Evolutionary conservation across 2,797 vertebrate species (phyloP).

Genomic region (Siniperca scherzeri): DNA sequence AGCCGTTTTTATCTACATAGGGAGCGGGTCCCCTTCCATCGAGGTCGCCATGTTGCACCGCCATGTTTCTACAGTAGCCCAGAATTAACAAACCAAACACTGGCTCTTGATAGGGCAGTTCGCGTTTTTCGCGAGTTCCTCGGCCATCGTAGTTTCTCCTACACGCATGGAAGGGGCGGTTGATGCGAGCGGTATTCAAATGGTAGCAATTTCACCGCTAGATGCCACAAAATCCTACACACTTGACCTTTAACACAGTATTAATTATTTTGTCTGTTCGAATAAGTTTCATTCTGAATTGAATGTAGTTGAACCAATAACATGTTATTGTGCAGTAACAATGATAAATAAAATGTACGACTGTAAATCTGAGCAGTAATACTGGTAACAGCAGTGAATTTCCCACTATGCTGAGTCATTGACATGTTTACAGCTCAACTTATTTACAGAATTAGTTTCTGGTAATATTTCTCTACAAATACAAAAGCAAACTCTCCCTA

Average conservation of each 20-base stretch:
- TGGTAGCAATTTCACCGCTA: too few species aligned
- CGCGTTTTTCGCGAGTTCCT: too few species aligned
- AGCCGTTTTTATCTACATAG: too few species aligned
- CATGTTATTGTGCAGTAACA: not conserved
- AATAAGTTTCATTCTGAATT: slow-evolving; percentile 1
- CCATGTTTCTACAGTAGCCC: too few species aligned
- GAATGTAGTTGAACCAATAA: not conserved
- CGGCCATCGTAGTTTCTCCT: too few species aligned
- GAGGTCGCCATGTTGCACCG: too few species aligned
- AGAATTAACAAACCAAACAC: too few species aligned
- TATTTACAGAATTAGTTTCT: not conserved
- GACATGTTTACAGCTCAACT: not conserved
- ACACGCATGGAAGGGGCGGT: too few species aligned
- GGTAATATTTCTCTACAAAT: not conserved
- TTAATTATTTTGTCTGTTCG: not conserved
- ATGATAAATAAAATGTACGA: not conserved
- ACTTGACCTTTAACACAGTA: not conserved
- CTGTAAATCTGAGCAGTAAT: not conserved
- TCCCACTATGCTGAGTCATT: not conserved
- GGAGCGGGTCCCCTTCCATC: too few species aligned
- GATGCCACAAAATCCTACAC: too few species aligned
- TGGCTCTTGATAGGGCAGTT: too few species aligned
- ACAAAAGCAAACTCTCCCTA: not conserved
- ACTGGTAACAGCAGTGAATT: not conserved
- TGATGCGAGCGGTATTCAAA: too few species aligned